A percentile compares a stretch with the other conserved stretches of the same genome.
These are phyloP conservation scores for Distichodus sexfasciatus DNA, from an alignment of 2,797 vertebrate species.

Conservation along the genomic window DNA sequence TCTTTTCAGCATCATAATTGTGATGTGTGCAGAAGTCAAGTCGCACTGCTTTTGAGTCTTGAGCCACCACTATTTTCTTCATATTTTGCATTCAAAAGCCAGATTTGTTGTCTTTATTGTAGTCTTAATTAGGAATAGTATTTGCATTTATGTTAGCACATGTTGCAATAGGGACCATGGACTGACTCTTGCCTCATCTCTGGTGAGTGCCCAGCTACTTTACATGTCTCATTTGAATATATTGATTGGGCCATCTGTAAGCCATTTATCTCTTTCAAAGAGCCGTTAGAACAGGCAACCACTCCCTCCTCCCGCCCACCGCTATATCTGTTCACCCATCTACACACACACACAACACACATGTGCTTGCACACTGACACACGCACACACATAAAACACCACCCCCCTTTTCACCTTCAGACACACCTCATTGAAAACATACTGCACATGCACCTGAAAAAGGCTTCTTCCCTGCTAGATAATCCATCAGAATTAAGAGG, in stretches of 20 bases:
- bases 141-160: no score
- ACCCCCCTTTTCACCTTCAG: conserved; percentile 29
- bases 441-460: conserved; percentile 37
- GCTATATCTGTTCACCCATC: conserved; percentile 59
- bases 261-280: conserved; percentile 83
- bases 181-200: conserved; percentile 46
- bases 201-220: conserved; percentile 56
- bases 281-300: conserved; percentile 71
- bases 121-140: no score
- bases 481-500: conserved; percentile 36
- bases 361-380: conserved; percentile 15
- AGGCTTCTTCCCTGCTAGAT: conserved; percentile 11
- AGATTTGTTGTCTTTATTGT: no score
- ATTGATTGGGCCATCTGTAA: conserved; percentile 83
- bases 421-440: conserved; percentile 20
- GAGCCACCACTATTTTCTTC: no score
- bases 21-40: no score
- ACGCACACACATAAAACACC: conserved; percentile 46
- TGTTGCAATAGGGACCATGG: no score
- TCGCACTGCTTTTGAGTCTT: no score
- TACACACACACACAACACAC: conserved; percentile 42
- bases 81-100: no score
- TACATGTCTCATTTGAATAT: conserved; percentile 79
- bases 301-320: conserved; percentile 68
- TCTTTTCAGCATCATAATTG: no score